Conservation (phyloP, 1,140 invertebrate species). For the Papilio xuthus region DNA sequence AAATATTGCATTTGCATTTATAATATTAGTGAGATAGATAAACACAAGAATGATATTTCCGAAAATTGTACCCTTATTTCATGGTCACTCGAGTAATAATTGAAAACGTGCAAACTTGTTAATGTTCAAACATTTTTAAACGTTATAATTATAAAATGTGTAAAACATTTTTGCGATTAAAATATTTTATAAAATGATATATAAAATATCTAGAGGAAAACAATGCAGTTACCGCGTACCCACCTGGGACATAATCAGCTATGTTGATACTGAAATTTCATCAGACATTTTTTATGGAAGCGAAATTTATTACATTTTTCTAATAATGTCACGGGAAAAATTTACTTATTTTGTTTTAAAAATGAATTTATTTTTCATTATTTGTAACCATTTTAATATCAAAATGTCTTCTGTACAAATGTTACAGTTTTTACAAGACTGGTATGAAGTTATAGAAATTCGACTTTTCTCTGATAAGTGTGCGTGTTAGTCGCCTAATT, state of each 20-base stretch:
- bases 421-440: too few relatives aligned
- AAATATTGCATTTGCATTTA: too few relatives aligned
- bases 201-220: background rate
- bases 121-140: background rate
- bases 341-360: background rate
- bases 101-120: too few relatives aligned
- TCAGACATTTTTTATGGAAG: background rate
- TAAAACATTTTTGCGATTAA: background rate
- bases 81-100: too few relatives aligned
- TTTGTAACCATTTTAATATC: background rate
- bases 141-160: background rate
- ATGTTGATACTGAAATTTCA: background rate
- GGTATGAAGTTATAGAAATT: too few relatives aligned
- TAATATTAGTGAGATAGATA: too few relatives aligned
- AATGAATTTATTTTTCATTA: background rate
- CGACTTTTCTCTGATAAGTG: too few relatives aligned
- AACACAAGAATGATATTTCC: too few relatives aligned
- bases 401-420: too few relatives aligned
- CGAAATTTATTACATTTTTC: background rate
- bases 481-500: too few relatives aligned
- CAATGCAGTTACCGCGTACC: background rate
- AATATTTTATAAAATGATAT: background rate
- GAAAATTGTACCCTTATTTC: too few relatives aligned
- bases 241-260: slow-evolving; percentile 12
- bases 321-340: background rate